Evolutionary conservation across 2,888 invertebrate species (phyloP).

Genomic region (Drosophila rellima): DNA sequence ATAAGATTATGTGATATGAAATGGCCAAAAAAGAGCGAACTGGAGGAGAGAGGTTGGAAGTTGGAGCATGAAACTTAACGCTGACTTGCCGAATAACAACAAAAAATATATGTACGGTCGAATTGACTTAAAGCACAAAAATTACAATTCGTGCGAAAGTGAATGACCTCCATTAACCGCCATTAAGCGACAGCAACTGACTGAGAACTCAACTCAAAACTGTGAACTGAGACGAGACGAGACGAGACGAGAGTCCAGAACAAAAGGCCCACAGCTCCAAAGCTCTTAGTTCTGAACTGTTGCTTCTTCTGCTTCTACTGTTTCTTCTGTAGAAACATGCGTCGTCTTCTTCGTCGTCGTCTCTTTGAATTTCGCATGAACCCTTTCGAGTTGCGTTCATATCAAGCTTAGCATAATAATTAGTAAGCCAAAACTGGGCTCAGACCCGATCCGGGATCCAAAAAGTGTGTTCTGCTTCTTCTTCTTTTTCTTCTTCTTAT

Average conservation of each 20-base stretch:
- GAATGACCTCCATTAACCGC: conserved; percentile 86
- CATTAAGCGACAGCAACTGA: conserved; percentile 70
- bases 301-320: neutral
- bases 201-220: conserved; percentile 2
- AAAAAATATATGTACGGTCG: conserved; percentile 48
- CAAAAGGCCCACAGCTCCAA: conserved; percentile 40
- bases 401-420: conserved; percentile 77
- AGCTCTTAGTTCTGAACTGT: conserved; percentile 13
- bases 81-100: conserved; percentile 48
- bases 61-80: conserved; percentile 47
- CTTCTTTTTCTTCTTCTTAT: neutral
- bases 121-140: conserved; percentile 77
- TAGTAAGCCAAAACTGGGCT: conserved; percentile 74
- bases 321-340: conserved; percentile 40
- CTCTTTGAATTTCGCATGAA: conserved; percentile 66
- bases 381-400: conserved; percentile 51
- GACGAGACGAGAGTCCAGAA: conserved; percentile 21
- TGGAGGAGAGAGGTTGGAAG: conserved; percentile 20
- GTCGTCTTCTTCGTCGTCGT: conserved; percentile 22
- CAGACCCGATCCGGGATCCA: conserved; percentile 42
- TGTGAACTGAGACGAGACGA: conserved; percentile 14
- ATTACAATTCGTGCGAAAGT: conserved; percentile 85
- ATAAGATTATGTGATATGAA: conserved; percentile 67
- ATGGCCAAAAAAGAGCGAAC: neutral
- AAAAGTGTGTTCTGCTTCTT: conserved; percentile 24